Base-by-base conservation (phyloP, 2,113 vertebrate species). In the Marmota flaviventris region DNA sequence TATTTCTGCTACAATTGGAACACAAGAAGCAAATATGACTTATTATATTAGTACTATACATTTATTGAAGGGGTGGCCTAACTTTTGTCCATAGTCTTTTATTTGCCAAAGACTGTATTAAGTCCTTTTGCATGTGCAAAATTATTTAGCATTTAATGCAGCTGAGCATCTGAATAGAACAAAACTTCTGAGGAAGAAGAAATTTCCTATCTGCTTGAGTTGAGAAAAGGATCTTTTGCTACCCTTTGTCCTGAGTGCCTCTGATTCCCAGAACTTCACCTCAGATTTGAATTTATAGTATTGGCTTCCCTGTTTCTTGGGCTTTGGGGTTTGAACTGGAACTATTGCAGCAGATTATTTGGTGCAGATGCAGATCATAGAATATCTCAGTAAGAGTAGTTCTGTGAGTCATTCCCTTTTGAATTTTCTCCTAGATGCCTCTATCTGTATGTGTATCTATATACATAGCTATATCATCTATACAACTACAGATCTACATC, bases 41-140 rank as follows among this genome's bases (percentile, higher is more conserved):
- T 63, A 85, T 70, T n/a, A 85, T 92, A n/a, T 73, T 79, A 61
- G 37, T 94, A 88, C n/a, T 34, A 32, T 76, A 53, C n/a, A 27
- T 27, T 82, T 81, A 11, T 4, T 32, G 42, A 17, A 8, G 18
- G 14, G 72, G 65, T 92, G 45, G 69, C 25, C 45, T 72, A 91
- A 83, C 18, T 20, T 72, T 92, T 76, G 83, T 81, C 37, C 5
- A 72, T 65, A 88, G 37, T 37, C 0, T n/a, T 72, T 70, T 79
- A 58, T 56, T 67, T 70, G 17, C 13, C 24, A 70, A 53, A 18
- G 18, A 53, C 17, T 85, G 1, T 22, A 4, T 5, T n/a, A 34
- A n/a, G 69, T 9, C 11, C 6, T 67, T 87, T 58, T 48, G 4
- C 1, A 24, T 24, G 1, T 5, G 2, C 53, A 91, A 91, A 82